phyloP scores from a whole-genome alignment of 2,797 vertebrate species.

The Trichosurus vulpecula region DNA sequence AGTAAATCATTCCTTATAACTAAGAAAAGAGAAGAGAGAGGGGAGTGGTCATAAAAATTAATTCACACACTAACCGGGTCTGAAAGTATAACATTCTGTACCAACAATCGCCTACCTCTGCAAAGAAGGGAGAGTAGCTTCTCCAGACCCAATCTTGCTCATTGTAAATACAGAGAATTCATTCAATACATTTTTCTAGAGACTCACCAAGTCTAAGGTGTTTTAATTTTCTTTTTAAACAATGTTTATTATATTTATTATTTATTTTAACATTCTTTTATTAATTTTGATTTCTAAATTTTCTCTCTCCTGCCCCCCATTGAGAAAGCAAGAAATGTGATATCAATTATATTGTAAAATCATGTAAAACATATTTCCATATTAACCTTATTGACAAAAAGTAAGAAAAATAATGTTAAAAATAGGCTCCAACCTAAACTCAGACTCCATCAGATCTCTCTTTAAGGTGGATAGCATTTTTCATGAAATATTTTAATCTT shows the following conservation, averaged over 20 bases:
- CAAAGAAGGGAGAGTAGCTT: not conserved
- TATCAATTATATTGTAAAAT: not conserved
- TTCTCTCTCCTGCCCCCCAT: not conserved
- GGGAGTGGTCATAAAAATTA: not conserved
- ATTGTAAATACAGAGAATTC: not conserved
- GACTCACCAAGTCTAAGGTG: not conserved
- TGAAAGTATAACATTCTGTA: not conserved
- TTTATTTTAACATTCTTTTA: not conserved
- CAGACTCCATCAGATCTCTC: not conserved
- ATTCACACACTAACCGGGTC: not conserved
- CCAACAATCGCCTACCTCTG: not conserved
- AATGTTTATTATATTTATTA: not conserved
- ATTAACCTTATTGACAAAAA: not conserved
- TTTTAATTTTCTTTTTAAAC: not conserved
- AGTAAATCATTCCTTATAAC: not conserved
- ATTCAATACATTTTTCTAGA: not conserved
- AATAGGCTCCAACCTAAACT: not conserved
- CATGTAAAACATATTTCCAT: not conserved
- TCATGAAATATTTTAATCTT: not conserved
- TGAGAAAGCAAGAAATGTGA: not conserved
- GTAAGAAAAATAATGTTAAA: not conserved
- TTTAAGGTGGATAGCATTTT: not conserved
- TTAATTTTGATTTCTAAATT: not conserved
- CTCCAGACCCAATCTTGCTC: not conserved
- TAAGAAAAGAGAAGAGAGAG: not conserved